These are phyloP conservation scores for Coregonus ussuriensis DNA, from an alignment of 2,797 vertebrate species.

Conservation along the genomic window DNA sequence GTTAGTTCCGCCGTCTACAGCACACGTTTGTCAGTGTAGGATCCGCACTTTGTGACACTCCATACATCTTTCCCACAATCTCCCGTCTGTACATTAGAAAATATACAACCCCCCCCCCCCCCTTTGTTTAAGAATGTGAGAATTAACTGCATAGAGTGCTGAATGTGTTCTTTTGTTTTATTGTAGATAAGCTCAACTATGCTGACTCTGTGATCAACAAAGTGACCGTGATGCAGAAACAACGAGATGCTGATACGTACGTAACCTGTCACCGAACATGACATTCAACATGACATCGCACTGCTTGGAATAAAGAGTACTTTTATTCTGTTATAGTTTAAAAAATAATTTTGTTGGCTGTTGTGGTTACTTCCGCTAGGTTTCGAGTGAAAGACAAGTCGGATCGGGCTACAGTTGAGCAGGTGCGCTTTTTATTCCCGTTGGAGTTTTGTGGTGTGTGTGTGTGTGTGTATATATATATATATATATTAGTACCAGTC, in stretches of 20 bases:
- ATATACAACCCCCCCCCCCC: too few relatives aligned
- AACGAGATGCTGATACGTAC: slow-evolving; percentile 87
- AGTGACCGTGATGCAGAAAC: slow-evolving; percentile 87
- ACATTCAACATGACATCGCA: background rate
- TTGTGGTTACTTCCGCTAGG: slow-evolving; percentile 65
- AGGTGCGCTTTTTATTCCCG: slow-evolving; percentile 71
- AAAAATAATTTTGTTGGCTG: background rate
- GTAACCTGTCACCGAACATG: slow-evolving; percentile 54
- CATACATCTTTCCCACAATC: too few relatives aligned
- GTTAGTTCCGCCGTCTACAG: too few relatives aligned
- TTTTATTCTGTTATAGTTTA: background rate
- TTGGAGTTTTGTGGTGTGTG: background rate
- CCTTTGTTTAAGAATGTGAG: background rate
- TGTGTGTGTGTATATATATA: too few relatives aligned
- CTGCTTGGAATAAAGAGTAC: background rate
- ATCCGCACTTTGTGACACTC: too few relatives aligned
- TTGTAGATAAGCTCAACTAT: slow-evolving; percentile 82
- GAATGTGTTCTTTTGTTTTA: background rate
- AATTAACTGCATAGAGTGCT: background rate
- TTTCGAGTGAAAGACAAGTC: slow-evolving; percentile 95
- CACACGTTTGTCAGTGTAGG: too few relatives aligned
- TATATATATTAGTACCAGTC: too few relatives aligned
- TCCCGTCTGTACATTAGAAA: too few relatives aligned
- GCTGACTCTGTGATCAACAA: slow-evolving; percentile 90
- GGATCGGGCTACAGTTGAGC: slow-evolving; percentile 94